Evolutionary conservation across 2,888 invertebrate species (phyloP).

Genomic region (Drosophila meridiana): DNA sequence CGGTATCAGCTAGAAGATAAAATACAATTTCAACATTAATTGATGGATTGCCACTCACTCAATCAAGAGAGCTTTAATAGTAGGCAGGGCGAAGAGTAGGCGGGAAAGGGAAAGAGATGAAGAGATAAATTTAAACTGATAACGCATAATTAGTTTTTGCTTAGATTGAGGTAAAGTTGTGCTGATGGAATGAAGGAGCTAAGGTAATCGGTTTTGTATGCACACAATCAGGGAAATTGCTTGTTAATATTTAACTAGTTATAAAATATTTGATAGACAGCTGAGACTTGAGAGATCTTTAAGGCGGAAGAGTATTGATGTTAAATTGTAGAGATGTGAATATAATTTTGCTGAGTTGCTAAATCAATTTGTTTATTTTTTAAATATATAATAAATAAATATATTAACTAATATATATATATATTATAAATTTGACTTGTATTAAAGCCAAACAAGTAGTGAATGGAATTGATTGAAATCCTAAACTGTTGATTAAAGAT

Average conservation of each 20-base stretch:
- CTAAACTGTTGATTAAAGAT: no score
- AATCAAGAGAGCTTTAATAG: slow-evolving; percentile 13
- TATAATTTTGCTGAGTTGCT: neutral
- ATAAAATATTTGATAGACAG: neutral
- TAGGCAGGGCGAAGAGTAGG: neutral
- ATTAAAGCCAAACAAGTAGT: neutral
- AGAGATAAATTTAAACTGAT: neutral
- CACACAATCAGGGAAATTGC: neutral
- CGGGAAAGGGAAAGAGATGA: neutral
- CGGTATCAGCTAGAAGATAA: slow-evolving; percentile 80
- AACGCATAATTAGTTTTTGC: neutral
- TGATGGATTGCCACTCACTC: slow-evolving; percentile 31
- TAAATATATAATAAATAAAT: no score
- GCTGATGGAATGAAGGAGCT: no score
- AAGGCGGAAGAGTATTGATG: neutral
- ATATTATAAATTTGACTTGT: no score
- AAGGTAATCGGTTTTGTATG: neutral
- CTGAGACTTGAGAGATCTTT: neutral
- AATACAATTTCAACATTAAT: slow-evolving; percentile 22
- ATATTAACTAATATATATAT: no score
- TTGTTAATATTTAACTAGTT: neutral
- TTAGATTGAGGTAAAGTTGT: neutral
- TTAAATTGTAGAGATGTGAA: neutral
- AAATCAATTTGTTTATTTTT: neutral
- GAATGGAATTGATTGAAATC: no score